These are phyloP conservation scores for Magallana ariakensis DNA, from an alignment of 1,140 invertebrate species.

Conservation along the genomic window DNA sequence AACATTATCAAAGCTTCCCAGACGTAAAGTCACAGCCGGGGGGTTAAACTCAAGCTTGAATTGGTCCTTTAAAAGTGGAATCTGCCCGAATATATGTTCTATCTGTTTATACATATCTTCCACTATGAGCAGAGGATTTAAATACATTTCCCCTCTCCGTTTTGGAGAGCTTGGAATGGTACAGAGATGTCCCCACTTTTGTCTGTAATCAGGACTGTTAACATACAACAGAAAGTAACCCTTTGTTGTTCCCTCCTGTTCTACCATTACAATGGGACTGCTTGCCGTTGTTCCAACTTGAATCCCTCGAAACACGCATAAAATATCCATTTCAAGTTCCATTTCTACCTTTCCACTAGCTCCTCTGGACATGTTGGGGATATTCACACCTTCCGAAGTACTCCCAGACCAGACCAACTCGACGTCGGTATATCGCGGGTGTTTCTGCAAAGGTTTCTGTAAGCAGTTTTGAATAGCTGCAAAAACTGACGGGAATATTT, in stretches of 20 bases:
- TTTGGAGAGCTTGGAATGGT: neutral
- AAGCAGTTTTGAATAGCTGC: slow-evolving; percentile 5
- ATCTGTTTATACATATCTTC: slow-evolving; percentile 12
- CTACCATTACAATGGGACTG: neutral
- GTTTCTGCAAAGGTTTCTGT: slow-evolving; percentile 8
- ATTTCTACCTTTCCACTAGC: neutral
- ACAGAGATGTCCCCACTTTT: neutral
- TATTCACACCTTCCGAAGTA: slow-evolving; percentile 2
- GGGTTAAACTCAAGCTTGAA: neutral
- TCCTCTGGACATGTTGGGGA: slow-evolving; percentile 2
- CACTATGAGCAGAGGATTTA: slow-evolving; percentile 8
- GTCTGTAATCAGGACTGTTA: neutral
- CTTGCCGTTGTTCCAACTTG: neutral
- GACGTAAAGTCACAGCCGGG: neutral
- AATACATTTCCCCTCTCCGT: neutral
- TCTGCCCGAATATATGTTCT: slow-evolving; percentile 15
- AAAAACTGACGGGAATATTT: slow-evolving; percentile 25
- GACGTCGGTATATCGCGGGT: neutral
- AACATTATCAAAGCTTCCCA: neutral
- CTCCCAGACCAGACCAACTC: neutral
- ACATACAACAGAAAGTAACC: neutral
- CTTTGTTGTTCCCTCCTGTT: neutral
- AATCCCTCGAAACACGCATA: neutral
- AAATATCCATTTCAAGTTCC: slow-evolving; percentile 29
- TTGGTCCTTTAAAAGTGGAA: slow-evolving; percentile 4